Conservation (phyloP, 2,113 vertebrate genomes). For the Cnemophilus loriae region DNA sequence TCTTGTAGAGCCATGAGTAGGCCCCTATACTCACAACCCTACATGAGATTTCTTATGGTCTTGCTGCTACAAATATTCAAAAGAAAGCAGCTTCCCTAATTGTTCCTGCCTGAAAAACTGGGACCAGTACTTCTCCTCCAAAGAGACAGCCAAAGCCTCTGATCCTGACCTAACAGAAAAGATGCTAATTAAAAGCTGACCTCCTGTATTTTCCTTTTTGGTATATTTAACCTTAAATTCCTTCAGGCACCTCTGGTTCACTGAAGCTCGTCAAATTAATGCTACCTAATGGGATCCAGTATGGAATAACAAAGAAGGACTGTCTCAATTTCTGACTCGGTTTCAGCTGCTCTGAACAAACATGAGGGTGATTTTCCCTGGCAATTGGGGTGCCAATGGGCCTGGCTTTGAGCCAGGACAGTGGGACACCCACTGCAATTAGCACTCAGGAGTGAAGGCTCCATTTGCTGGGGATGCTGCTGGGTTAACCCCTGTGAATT, state of each 20-base stretch:
- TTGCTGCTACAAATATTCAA: background rate
- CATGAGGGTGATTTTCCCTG: background rate
- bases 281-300: conserved; percentile 8
- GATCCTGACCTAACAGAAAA: conserved; percentile 12
- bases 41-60: background rate
- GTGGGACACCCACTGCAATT: background rate
- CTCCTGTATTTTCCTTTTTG: conserved; percentile 40
- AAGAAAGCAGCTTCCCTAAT: background rate
- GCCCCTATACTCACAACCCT: background rate
- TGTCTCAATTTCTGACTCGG: background rate
- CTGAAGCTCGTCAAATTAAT: conserved; percentile 47
- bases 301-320: conserved; percentile 10
- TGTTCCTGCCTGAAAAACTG: background rate
- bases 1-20: background rate
- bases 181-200: conserved; percentile 49
- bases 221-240: conserved; percentile 64
- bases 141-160: conserved; percentile 9
- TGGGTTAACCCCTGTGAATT: background rate
- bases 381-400: fast-evolving
- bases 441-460: background rate
- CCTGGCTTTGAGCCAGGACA: background rate
- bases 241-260: conserved; percentile 37
- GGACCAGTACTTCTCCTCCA: background rate
- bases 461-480: background rate
- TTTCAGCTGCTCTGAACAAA: background rate